Evolutionary conservation across 2,797 vertebrate species (phyloP).

Genomic region (Fringilla coelebs): DNA sequence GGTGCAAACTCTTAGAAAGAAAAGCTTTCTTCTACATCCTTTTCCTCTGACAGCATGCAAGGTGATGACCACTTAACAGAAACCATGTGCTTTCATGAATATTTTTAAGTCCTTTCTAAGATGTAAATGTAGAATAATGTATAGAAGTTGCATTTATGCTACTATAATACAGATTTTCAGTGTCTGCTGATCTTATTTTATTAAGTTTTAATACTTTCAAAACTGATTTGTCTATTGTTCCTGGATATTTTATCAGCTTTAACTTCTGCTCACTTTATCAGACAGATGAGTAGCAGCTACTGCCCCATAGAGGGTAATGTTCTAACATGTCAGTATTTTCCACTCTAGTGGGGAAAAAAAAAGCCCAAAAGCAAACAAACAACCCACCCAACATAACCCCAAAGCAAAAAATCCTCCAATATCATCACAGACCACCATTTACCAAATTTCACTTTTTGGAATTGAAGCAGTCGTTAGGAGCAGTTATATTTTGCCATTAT

Average conservation of each 20-base stretch:
- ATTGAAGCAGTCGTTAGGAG: conserved; percentile 54
- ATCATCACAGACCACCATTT: conserved; percentile 27
- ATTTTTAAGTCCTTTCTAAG: neutral
- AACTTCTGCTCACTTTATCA: neutral
- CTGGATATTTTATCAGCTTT: neutral
- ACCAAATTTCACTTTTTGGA: conserved; percentile 67
- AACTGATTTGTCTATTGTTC: neutral
- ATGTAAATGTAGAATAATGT: neutral
- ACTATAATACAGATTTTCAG: neutral
- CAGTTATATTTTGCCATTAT: neutral
- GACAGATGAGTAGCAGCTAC: neutral
- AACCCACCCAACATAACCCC: neutral
- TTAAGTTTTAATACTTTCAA: neutral
- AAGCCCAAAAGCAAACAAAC: neutral
- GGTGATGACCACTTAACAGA: neutral
- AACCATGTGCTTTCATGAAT: neutral
- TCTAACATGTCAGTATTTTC: neutral
- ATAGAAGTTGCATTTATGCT: neutral
- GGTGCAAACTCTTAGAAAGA: neutral
- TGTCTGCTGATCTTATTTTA: neutral
- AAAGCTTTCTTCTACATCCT: neutral
- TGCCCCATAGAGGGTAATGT: rapidly evolving
- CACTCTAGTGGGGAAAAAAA: neutral
- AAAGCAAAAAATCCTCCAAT: neutral
- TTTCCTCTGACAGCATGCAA: neutral